A percentile compares a stretch with the other conserved stretches of the same genome.
Conservation (phyloP, 2,888 invertebrate genomes). For the Drosophila limbata region DNA sequence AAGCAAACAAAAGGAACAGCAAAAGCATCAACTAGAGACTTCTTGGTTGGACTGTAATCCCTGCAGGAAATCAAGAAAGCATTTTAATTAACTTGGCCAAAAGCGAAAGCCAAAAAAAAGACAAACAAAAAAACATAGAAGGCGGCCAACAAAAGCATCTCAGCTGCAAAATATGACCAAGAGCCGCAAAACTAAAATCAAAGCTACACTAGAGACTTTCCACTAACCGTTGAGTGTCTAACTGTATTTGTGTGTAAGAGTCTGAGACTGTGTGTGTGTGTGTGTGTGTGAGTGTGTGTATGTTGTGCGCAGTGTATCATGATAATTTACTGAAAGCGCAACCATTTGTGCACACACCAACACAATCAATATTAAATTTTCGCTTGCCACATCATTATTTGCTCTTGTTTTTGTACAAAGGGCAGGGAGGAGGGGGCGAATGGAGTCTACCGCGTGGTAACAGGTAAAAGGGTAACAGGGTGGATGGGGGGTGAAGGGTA, state of each 20-base stretch:
- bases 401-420: conserved; percentile 54
- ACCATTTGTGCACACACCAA: conserved; percentile 65
- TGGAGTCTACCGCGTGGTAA: background rate
- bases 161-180: conserved; percentile 67
- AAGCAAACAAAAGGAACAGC: conserved; percentile 13
- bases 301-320: conserved; percentile 57
- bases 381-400: conserved; percentile 79
- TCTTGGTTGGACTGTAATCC: conserved; percentile 59
- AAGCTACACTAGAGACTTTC: conserved; percentile 60
- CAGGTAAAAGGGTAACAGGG: background rate
- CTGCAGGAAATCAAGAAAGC: conserved; percentile 76
- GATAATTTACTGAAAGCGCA: conserved; percentile 77
- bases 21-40: conserved; percentile 19
- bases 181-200: conserved; percentile 76
- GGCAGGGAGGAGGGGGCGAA: conserved; percentile 16
- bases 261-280: background rate
- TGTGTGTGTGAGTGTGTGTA: conserved; percentile 5
- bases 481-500: background rate
- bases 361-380: conserved; percentile 78
- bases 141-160: conserved; percentile 6
- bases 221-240: conserved; percentile 27
- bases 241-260: background rate
- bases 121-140: conserved; percentile 8
- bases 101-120: conserved; percentile 21
- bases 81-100: conserved; percentile 74